These are phyloP conservation scores for Lithophane socia DNA, from an alignment of 2,888 invertebrate species.

Conservation along the genomic window DNA sequence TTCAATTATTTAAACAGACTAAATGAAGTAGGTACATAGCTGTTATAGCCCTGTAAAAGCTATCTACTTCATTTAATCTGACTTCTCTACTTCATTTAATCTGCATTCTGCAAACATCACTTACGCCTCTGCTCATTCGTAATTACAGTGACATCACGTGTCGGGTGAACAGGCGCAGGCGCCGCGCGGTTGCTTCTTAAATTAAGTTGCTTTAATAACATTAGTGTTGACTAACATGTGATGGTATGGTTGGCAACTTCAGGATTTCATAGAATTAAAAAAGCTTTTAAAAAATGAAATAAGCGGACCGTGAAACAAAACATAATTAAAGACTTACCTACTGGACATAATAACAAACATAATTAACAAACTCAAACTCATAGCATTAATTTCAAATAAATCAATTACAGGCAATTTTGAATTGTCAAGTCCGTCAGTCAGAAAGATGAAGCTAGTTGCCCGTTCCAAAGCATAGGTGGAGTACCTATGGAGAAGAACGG, in stretches of 20 bases:
- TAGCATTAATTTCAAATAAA: too few relatives aligned
- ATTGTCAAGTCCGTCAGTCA: too few relatives aligned
- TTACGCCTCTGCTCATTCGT: constrained; percentile 23
- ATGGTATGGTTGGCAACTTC: constrained; percentile 52
- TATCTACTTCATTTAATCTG: neutral
- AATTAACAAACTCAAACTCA: neutral
- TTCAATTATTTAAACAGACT: neutral
- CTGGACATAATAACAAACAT: too few relatives aligned
- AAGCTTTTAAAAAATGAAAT: neutral
- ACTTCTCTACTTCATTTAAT: constrained; percentile 1
- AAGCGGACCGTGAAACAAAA: neutral
- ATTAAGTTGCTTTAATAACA: constrained; percentile 65
- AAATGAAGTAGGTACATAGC: too few relatives aligned
- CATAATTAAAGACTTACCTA: neutral
- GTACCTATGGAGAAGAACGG: too few relatives aligned
- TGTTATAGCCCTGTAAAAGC: too few relatives aligned
- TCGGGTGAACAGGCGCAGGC: constrained; percentile 61
- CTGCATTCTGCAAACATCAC: constrained; percentile 11
- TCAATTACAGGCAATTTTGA: too few relatives aligned
- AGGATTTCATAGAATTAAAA: neutral
- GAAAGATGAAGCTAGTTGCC: too few relatives aligned
- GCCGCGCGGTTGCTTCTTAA: constrained; percentile 61
- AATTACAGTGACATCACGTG: constrained; percentile 61
- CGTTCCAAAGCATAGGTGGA: too few relatives aligned
- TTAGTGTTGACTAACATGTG: constrained; percentile 57